Base-by-base conservation (phyloP, 1,140 invertebrate genomes). In the Drosophila suzukii region DNA sequence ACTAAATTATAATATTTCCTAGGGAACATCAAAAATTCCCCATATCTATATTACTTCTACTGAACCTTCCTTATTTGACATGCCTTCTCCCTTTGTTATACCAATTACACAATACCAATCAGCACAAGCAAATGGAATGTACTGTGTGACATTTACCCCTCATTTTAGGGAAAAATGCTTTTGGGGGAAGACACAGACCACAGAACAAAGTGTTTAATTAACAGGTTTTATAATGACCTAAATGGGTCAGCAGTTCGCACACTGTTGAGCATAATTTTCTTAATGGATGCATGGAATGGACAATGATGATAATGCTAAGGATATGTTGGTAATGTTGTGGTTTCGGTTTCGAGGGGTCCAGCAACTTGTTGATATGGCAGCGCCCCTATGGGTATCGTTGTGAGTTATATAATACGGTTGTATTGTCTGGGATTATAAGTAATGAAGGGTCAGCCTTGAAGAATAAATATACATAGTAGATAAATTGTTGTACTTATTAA, bases 281-380 rank as follows among this genome's bases (percentile, higher is more conserved):
- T 85, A 85, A 85, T 85, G 82, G 81, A 66, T 44, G 47, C 58
- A 34, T 11, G 54, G 38, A 51, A 1, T 32, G 39, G 34, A 38
- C 61, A 56, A 47, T 55, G 17, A 50, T 38, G n/a, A 66, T 38
- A 50, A 49, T 44, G 20, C 32, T 6, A 54, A 44, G 15, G 53
- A 57, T 39, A 55, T 46, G 51, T 36, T 46, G 11, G 34, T 27
- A 30, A 27, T 43, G 41, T 8, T 49, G 62, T 36, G 63, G 59
- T 20, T 50, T 20, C 36, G 63, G 58, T 17, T 49, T 27, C 10
- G 13, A 49, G 59, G 67, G 59, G 43, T 38, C 41, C 46, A 15
- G 2, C 12, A 34, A 86, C 83, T 77, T 86, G 83, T 86, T 86
- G 84, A 83, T 80, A 88, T 89, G 71, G 70, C 71, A 86, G 72